Conservation (phyloP, 1,140 invertebrate species). For the Drosophila teissieri region DNA sequence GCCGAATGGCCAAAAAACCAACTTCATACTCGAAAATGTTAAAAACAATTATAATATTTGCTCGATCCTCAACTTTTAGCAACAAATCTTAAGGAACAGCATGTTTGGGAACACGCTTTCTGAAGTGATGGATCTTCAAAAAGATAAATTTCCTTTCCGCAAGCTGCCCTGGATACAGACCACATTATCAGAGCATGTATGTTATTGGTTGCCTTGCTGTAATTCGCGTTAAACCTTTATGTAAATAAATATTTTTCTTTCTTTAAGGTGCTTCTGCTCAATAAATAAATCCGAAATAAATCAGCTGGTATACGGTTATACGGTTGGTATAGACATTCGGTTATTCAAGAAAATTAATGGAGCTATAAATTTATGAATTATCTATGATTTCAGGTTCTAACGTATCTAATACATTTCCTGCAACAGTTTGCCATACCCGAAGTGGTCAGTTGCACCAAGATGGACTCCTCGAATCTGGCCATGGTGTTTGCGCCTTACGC, state of each 20-base stretch:
- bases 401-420: slow-evolving; percentile 96
- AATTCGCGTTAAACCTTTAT: too few relatives aligned
- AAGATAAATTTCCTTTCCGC: slow-evolving; percentile 93
- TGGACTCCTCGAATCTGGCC: slow-evolving; percentile 98
- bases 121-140: slow-evolving; percentile 96
- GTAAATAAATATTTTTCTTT: neutral
- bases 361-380: neutral
- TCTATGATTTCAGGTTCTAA: slow-evolving; percentile 88
- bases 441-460: slow-evolving; percentile 97
- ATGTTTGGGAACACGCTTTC: slow-evolving; percentile 97
- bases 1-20: slow-evolving; percentile 93
- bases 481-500: slow-evolving; percentile 98
- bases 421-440: slow-evolving; percentile 96
- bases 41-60: neutral
- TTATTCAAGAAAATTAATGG: fast-evolving
- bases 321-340: slow-evolving; percentile 45
- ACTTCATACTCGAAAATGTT: slow-evolving; percentile 80
- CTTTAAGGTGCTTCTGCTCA: slow-evolving; percentile 86
- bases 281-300: slow-evolving; percentile 92
- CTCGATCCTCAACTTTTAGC: slow-evolving; percentile 84
- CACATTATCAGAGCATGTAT: slow-evolving; percentile 95
- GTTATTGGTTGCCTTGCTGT: neutral
- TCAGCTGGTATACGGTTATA: slow-evolving; percentile 90
- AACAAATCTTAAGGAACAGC: slow-evolving; percentile 96
- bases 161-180: slow-evolving; percentile 98